Evolutionary conservation across 2,113 vertebrate species (phyloP).

Genomic region (Hiodon alosoides): DNA sequence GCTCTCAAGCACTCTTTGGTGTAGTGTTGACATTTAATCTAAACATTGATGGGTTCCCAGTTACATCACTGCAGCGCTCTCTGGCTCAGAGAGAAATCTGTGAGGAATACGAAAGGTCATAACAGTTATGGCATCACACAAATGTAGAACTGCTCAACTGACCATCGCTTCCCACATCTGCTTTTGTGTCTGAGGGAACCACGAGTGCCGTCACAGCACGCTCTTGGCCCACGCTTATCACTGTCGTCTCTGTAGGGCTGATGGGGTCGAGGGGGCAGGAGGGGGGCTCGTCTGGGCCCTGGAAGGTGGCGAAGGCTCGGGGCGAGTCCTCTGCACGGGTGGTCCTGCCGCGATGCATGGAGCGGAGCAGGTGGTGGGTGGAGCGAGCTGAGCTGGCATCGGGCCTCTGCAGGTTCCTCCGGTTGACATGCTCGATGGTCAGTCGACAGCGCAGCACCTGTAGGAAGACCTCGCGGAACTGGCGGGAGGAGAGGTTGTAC

Average conservation of each 20-base stretch:
- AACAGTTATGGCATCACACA: not conserved
- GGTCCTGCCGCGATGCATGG: slow-evolving; percentile 30
- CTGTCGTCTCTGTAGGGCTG: not conserved
- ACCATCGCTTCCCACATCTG: not conserved
- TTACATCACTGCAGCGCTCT: too few species aligned
- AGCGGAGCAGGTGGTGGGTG: slow-evolving; percentile 41
- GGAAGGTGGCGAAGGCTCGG: slow-evolving; percentile 54
- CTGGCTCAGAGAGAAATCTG: too few species aligned
- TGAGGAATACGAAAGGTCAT: too few species aligned
- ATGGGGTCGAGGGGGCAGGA: not conserved
- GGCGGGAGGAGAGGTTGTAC: slow-evolving; percentile 85
- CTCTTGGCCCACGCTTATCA: not conserved
- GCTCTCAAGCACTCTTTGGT: too few species aligned
- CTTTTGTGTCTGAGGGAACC: not conserved
- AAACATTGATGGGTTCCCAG: too few species aligned
- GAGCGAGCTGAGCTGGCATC: slow-evolving; percentile 38
- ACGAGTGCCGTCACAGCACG: not conserved
- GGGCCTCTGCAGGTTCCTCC: slow-evolving; percentile 41
- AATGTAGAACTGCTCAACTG: not conserved
- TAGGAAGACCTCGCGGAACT: slow-evolving; percentile 80
- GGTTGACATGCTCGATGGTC: slow-evolving; percentile 73
- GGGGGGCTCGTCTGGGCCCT: not conserved
- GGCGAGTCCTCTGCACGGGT: slow-evolving; percentile 26
- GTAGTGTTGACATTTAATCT: too few species aligned
- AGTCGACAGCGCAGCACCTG: slow-evolving; percentile 79